These are phyloP conservation scores for Hydra vulgaris DNA, from an alignment of 30 jellyfish, hydroid and myxozoan species.

Conservation along the genomic window DNA sequence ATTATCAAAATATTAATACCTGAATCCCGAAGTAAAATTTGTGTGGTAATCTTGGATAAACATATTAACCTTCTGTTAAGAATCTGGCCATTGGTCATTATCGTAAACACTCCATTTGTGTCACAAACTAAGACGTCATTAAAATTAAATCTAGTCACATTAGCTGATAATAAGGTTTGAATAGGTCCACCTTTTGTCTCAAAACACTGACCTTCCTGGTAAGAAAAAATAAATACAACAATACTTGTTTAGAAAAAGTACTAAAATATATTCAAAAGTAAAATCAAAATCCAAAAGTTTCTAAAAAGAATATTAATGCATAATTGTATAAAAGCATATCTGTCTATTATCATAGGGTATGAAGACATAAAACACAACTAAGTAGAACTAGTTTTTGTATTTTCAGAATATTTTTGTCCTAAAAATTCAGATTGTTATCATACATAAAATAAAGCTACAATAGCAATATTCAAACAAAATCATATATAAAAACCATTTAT, in stretches of 20 bases:
- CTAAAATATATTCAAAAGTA: no score
- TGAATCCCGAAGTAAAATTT: constrained; percentile 46
- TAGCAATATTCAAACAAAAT: no score
- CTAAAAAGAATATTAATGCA: no score
- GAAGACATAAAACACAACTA: no score
- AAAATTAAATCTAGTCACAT: constrained; percentile 56
- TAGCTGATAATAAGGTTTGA: constrained; percentile 41
- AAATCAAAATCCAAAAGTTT: neutral
- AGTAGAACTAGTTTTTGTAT: no score
- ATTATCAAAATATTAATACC: no score
- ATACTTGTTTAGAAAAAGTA: constrained; percentile 1
- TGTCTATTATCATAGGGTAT: no score
- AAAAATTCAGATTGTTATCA: no score
- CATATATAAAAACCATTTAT: no score
- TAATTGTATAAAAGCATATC: no score
- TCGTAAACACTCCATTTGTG: constrained; percentile 68
- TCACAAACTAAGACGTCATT: constrained; percentile 58
- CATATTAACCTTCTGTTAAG: constrained; percentile 50
- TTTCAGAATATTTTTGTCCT: no score
- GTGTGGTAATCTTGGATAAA: constrained; percentile 38
- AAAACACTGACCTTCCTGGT: constrained; percentile 30
- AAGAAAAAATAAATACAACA: neutral
- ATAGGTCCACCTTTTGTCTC: constrained; percentile 92
- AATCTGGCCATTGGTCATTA: constrained; percentile 67
- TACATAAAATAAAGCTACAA: no score